phyloP scores from a whole-genome alignment of 2,797 vertebrate species.

The Dendrocincla fuliginosa region DNA sequence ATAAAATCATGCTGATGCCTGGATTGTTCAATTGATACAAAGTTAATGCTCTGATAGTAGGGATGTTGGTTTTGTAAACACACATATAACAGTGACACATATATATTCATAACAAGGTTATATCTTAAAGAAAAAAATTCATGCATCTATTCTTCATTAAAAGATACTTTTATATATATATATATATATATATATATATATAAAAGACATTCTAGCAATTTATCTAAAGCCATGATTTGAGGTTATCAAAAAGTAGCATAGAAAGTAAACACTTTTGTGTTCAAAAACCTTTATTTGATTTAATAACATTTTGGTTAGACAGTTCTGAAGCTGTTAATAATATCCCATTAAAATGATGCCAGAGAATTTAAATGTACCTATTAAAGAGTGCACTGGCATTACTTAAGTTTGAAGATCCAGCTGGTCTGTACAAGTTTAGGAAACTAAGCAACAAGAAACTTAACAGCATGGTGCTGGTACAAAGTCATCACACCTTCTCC shows the following conservation, averaged over 20 bases:
- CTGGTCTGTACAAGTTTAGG: not conserved
- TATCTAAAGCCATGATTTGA: not conserved
- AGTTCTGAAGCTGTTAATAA: conserved; percentile 20
- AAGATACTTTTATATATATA: not conserved
- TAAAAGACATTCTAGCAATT: not conserved
- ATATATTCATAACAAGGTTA: not conserved
- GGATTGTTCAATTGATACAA: not conserved
- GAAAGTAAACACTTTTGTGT: conserved; percentile 1
- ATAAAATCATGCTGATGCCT: not conserved
- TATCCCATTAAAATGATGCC: conserved; percentile 12
- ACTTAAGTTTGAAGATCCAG: not conserved
- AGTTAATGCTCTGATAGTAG: not conserved
- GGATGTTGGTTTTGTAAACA: not conserved
- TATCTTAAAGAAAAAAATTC: not conserved
- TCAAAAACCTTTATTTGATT: conserved; percentile 1
- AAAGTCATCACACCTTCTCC: not conserved
- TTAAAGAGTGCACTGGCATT: not conserved
- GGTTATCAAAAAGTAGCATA: not conserved
- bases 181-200: not conserved
- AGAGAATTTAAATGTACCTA: not conserved
- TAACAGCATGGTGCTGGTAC: not conserved
- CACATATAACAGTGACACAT: not conserved
- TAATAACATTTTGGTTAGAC: conserved; percentile 31
- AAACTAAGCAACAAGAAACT: not conserved
- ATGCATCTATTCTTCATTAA: not conserved